A percentile compares a stretch with the other conserved stretches of the same genome.
phyloP scores from a whole-genome alignment of 2,113 vertebrate genomes.

The Cochlearius cochlearius region DNA sequence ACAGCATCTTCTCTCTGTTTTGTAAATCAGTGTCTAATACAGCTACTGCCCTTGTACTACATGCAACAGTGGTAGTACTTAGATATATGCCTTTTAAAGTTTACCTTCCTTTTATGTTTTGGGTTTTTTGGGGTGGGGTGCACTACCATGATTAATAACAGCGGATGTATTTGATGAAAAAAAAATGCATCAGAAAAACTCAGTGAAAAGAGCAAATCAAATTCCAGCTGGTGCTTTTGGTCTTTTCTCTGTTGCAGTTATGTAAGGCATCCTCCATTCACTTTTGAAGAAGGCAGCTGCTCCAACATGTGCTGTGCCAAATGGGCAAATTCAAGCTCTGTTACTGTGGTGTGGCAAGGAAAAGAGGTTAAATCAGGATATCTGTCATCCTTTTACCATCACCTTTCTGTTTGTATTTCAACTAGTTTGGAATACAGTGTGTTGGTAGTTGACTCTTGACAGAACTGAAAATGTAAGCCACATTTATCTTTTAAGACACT shows the following conservation, averaged over 20 bases:
- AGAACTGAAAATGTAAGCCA: neutral
- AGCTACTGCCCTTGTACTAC: rapidly evolving
- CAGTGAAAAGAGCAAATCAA: neutral
- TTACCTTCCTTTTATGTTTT: neutral
- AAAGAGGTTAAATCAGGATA: neutral
- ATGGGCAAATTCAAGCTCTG: neutral
- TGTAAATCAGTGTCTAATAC: neutral
- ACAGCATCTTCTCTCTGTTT: neutral
- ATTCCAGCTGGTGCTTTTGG: neutral
- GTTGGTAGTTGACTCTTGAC: neutral
- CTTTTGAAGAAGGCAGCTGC: neutral
- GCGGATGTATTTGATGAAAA: neutral
- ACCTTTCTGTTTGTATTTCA: neutral
- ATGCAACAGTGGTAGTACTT: neutral
- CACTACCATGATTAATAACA: neutral
- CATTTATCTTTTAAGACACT: neutral
- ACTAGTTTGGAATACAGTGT: neutral
- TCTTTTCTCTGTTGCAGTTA: rapidly evolving
- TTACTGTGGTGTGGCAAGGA: neutral
- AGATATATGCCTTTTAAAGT: neutral
- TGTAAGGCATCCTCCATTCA: neutral
- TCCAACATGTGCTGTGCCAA: neutral
- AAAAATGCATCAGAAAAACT: neutral
- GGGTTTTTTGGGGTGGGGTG: rapidly evolving
- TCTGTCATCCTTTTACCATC: neutral